A percentile compares a stretch with the other conserved stretches of the same genome.
phyloP scores from a whole-genome alignment of 2,113 vertebrate genomes.

The Isurus oxyrinchus region DNA sequence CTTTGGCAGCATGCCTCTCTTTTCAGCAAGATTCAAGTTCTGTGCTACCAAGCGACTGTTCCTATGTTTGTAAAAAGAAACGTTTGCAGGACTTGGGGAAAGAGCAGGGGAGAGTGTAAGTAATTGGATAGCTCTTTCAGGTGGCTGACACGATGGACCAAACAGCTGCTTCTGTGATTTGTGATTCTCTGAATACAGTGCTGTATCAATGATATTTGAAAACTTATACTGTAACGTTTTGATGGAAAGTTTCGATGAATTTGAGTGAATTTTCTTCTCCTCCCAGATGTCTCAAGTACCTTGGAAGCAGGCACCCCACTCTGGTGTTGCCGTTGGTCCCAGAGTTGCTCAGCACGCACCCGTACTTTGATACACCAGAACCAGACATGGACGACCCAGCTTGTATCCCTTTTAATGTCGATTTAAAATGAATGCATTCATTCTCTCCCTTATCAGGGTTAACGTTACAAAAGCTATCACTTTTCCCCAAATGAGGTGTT shows the following conservation, averaged over 20 bases:
- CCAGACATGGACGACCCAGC: conserved; percentile 98
- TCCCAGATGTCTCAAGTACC: conserved; percentile 83
- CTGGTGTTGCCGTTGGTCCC: conserved; percentile 90
- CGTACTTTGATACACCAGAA: conserved; percentile 92
- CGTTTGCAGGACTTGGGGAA: too few relatives aligned
- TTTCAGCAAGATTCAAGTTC: too few relatives aligned
- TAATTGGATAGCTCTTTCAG: not conserved
- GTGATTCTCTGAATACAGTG: not conserved
- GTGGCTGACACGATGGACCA: not conserved
- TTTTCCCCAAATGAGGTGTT: not conserved
- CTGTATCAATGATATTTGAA: not conserved
- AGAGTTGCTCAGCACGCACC: conserved; percentile 89
- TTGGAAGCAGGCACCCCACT: conserved; percentile 84
- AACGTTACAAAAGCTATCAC: not conserved
- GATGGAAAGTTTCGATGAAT: not conserved
- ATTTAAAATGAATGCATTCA: not conserved
- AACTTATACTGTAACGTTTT: not conserved
- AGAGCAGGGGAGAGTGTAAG: not conserved
- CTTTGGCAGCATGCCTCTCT: too few relatives aligned
- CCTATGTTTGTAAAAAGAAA: too few relatives aligned
- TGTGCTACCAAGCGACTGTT: too few relatives aligned
- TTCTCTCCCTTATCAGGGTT: not conserved
- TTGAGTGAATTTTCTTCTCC: not conserved
- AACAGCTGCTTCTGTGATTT: not conserved
- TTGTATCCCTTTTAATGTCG: conserved; percentile 72